Conservation (phyloP, 2,797 vertebrate species). For the Pyrrhura leucotis region DNA sequence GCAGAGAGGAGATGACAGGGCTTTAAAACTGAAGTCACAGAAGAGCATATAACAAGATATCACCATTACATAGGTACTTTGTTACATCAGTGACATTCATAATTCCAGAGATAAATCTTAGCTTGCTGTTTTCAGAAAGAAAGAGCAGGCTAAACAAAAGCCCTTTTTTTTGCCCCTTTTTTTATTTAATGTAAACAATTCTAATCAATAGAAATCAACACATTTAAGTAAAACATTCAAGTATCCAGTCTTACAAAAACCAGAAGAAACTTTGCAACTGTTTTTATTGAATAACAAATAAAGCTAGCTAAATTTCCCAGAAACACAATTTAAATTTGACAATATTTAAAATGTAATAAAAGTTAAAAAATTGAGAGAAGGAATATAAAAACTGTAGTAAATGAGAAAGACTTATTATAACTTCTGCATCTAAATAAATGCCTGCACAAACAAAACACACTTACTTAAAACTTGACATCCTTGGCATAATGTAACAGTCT, state of each 20-base stretch:
- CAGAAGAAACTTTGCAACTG: not conserved
- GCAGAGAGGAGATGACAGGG: not conserved
- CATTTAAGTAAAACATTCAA: not conserved
- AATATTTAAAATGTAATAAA: not conserved
- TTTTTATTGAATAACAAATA: not conserved
- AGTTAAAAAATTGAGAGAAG: fast-evolving
- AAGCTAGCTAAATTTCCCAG: not conserved
- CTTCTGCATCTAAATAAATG: not conserved
- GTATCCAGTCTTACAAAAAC: not conserved
- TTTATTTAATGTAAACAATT: not conserved
- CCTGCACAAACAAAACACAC: fast-evolving
- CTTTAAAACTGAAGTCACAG: not conserved
- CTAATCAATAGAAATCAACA: not conserved
- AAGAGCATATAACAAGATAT: not conserved
- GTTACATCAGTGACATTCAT: not conserved
- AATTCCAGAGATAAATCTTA: not conserved
- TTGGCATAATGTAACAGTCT: not conserved
- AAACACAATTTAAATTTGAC: not conserved
- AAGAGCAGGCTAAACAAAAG: not conserved
- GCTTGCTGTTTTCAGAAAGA: not conserved
- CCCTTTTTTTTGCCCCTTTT: too few species aligned
- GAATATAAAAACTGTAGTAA: not conserved
- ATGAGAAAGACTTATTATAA: not conserved
- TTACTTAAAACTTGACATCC: not conserved
- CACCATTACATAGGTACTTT: not conserved